Base-by-base conservation (phyloP, 2,113 vertebrate genomes). In the Scolopax mira region DNA sequence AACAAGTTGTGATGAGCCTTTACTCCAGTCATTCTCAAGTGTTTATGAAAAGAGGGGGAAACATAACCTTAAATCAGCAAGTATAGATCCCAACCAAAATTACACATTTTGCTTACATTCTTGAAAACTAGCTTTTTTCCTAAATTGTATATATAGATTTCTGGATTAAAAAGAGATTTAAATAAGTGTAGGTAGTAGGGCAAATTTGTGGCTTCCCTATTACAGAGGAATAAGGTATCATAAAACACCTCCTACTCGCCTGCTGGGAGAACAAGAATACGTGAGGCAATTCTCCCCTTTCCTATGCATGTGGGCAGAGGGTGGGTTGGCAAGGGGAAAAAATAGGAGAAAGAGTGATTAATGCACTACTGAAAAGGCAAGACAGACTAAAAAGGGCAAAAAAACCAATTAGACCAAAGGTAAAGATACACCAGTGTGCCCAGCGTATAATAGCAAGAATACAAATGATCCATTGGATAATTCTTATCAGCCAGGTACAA, bases 241-340 rank as follows among this genome's bases (percentile, higher is more conserved):
- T 77, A 88, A 93, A 95, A 96, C 94, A 97, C 90, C 93, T 94
- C 91, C 93, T 66, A 94, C 94, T 88, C 31, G 15, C 94, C 91
- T 84, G 90, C 95, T 97, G 88, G 67, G 64, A 94, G 62, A 94
- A 80, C n/a, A 83, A 89, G 55, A 94, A 85, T 90, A 94, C 2
- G 18, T 79, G 85, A 95, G 90, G 75, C 79, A 91, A 91, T 91
- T 86, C 93, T 96, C 69, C 85, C 42, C 88, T 80, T 86, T 80
- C 73, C 89, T 61, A 60, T 64, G 52, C 72, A 78, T 31, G 93
- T 93, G 69, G 94, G 89, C 44, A 91, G 92, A 64, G 79, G 85
- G 88, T 96, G 85, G 72, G 90, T 19, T 92, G 88, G 41, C 69
- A 75, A 74, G 31, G 73, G 30, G 60, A 75, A 94, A 94, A 95